A percentile compares a stretch with the other conserved stretches of the same genome.
Evolutionary conservation across 2,797 vertebrate genomes (phyloP).

Genomic region (Sebastes trivittatus): DNA sequence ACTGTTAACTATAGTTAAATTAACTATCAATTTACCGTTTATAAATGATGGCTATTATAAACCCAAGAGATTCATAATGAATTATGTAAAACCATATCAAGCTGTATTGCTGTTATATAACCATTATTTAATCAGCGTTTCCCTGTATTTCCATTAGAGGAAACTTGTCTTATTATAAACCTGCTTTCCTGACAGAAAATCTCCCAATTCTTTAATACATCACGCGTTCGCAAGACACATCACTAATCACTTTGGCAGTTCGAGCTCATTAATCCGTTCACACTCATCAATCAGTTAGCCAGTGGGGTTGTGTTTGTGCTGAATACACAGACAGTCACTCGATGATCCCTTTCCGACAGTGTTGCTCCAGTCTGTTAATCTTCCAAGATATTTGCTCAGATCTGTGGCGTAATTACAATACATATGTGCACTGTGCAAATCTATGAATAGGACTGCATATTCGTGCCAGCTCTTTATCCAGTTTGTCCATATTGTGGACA

Average conservation of each 20-base stretch:
- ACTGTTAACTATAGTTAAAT: too few species aligned
- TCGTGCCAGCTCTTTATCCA: conserved; percentile 14
- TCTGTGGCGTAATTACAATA: conserved; percentile 3
- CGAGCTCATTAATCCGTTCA: conserved; percentile 52
- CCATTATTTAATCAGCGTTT: not conserved
- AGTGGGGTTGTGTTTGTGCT: conserved; percentile 26
- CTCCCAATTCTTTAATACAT: not conserved
- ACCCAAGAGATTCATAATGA: not conserved
- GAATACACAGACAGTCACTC: conserved; percentile 6
- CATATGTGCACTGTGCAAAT: not conserved
- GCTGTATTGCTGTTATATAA: not conserved
- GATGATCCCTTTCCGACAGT: conserved; percentile 8
- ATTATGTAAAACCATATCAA: not conserved
- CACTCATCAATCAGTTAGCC: conserved; percentile 36
- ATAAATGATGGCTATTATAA: too few species aligned
- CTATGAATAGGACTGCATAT: not conserved
- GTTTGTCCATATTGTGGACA: not conserved
- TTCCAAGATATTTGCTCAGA: conserved; percentile 20
- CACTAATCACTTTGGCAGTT: conserved; percentile 49
- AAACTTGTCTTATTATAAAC: not conserved
- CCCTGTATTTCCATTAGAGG: not conserved
- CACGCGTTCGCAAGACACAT: not conserved
- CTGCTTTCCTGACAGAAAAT: not conserved
- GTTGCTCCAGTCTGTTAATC: conserved; percentile 37
- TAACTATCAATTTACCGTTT: too few species aligned